A percentile compares a stretch with the other conserved stretches of the same genome.
phyloP scores from a whole-genome alignment of 2,888 invertebrate species.

The Holacanthella duospinosa region DNA sequence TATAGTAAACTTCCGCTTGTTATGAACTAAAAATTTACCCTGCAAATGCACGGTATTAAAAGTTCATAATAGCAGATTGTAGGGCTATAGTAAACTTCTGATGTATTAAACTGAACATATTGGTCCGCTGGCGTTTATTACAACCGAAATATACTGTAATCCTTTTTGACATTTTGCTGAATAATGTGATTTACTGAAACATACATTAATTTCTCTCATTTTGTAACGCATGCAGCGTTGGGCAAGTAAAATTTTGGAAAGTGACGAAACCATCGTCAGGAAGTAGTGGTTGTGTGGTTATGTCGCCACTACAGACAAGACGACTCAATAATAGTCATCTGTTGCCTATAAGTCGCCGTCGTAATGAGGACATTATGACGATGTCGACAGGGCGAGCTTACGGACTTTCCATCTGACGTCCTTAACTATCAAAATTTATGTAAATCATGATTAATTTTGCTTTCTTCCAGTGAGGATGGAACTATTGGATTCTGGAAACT shows the following conservation, averaged over 20 bases:
- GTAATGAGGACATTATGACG: slow-evolving; percentile 20
- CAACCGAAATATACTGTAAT: no score
- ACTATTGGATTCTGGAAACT: slow-evolving; percentile 2
- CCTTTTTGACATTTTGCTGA: not conserved
- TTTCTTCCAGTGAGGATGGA: not conserved
- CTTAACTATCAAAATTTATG: not conserved
- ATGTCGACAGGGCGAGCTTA: slow-evolving; percentile 21
- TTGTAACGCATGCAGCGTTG: slow-evolving; percentile 17
- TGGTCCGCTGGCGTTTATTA: no score
- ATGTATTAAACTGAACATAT: no score
- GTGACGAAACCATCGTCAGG: slow-evolving; percentile 11
- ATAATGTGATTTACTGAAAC: not conserved
- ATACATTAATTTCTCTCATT: not conserved
- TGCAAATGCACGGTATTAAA: no score
- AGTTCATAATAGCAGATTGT: no score
- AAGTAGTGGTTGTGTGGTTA: slow-evolving; percentile 13
- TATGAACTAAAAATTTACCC: no score
- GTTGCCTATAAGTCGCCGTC: no score
- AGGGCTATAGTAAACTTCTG: no score
- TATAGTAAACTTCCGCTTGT: no score
- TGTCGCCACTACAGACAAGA: not conserved
- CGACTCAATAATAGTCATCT: not conserved
- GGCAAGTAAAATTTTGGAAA: slow-evolving; percentile 19
- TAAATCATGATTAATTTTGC: not conserved
- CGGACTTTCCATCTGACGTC: slow-evolving; percentile 14